These are phyloP conservation scores for Falco cherrug DNA, from an alignment of 2,797 vertebrate genomes.

Conservation along the genomic window DNA sequence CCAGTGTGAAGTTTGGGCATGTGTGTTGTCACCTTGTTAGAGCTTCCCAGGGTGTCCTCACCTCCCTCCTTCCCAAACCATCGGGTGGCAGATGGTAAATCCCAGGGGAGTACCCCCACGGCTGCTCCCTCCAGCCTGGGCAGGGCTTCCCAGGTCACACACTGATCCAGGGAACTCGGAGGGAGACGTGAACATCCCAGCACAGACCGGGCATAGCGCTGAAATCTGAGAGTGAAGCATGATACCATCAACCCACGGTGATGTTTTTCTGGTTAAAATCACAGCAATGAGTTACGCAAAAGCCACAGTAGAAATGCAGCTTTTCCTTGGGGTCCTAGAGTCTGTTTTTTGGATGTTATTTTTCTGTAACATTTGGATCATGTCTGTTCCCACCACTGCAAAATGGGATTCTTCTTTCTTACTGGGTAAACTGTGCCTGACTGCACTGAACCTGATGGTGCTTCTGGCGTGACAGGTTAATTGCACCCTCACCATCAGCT, in stretches of 20 bases:
- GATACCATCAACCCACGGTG: too few species aligned
- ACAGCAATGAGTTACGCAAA: background rate
- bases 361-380: background rate
- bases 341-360: background rate
- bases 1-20: background rate
- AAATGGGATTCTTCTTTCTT: background rate
- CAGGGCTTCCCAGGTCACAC: background rate
- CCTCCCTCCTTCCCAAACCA: background rate
- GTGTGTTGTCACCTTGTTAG: background rate
- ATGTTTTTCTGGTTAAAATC: background rate
- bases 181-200: background rate
- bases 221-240: background rate
- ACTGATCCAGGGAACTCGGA: background rate
- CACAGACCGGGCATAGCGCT: background rate
- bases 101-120: accelerated
- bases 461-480: background rate
- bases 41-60: background rate
- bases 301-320: background rate
- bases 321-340: background rate
- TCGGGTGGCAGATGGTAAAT: background rate
- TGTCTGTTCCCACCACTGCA: background rate
- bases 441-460: background rate
- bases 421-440: background rate
- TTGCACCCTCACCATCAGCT: background rate
- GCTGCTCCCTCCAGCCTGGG: background rate